phyloP scores from a whole-genome alignment of 37 sponge, comb jelly and placozoan genomes.

The Halisarca cf. caerulea region DNA sequence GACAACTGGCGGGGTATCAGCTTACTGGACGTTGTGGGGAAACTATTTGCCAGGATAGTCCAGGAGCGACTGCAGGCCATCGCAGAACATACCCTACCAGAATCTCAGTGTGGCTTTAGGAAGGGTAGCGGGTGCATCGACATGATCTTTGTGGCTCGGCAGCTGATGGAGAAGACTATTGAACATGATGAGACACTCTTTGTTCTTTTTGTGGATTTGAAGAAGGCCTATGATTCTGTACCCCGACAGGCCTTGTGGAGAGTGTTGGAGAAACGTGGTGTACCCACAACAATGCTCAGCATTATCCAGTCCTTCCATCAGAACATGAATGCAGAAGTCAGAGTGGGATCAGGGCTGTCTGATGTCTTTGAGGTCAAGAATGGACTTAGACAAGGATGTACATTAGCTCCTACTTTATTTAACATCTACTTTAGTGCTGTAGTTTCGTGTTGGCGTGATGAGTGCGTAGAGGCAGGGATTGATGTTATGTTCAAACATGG shows the following conservation, averaged over 20 bases:
- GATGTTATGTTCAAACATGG: constrained; percentile 5
- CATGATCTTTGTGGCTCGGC: constrained; percentile 42
- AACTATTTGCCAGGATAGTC: constrained; percentile 43
- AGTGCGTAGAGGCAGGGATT: constrained; percentile 27
- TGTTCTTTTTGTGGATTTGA: background rate
- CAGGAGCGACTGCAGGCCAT: constrained; percentile 37
- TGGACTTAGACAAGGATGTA: too few species aligned
- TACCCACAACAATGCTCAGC: too few species aligned
- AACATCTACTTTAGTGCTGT: constrained; percentile 44
- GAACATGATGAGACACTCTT: constrained; percentile 44
- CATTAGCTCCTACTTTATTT: too few species aligned
- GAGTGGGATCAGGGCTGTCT: constrained; percentile 2
- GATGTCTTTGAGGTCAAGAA: constrained; percentile 37
- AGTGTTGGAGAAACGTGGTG: too few species aligned
- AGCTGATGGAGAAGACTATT: constrained; percentile 43
- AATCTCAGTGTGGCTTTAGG: constrained; percentile 57
- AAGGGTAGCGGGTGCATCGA: constrained; percentile 39
- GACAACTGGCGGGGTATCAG: too few species aligned
- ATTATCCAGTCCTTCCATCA: too few species aligned
- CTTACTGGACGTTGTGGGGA: constrained; percentile 31
- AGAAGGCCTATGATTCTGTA: too few species aligned
- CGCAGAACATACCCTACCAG: constrained; percentile 38
- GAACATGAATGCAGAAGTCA: constrained; percentile 31
- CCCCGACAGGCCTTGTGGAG: too few species aligned
- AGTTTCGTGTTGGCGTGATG: constrained; percentile 24